Evolutionary conservation across 2,888 invertebrate genomes (phyloP).

Genomic region (Drosophila mercatorum): DNA sequence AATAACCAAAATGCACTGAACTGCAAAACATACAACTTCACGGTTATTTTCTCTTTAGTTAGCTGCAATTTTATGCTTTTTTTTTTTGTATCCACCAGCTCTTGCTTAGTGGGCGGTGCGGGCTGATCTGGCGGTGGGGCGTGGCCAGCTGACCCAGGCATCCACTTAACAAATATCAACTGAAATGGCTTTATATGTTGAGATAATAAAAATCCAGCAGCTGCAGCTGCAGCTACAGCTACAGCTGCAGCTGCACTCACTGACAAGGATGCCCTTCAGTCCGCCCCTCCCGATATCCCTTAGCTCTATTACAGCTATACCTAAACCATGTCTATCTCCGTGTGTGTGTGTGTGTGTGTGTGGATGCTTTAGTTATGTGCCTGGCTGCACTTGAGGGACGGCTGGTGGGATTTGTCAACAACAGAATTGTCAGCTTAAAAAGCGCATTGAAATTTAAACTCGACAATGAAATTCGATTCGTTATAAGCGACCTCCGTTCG

Average conservation of each 20-base stretch:
- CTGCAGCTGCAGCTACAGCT: constrained; percentile 1
- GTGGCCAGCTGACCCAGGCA: constrained; percentile 54
- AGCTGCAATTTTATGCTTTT: constrained; percentile 42
- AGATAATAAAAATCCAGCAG: constrained; percentile 69
- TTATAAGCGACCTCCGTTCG: neutral
- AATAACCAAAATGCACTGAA: constrained; percentile 74
- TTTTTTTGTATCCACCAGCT: constrained; percentile 8
- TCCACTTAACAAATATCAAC: constrained; percentile 68
- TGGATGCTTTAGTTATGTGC: constrained; percentile 30
- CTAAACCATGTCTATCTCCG: constrained; percentile 13
- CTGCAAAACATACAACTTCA: constrained; percentile 77
- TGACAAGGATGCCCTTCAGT: constrained; percentile 17
- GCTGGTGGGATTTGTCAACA: constrained; percentile 27
- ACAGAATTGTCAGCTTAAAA: constrained; percentile 36
- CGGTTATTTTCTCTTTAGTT: constrained; percentile 75
- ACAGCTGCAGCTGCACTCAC: neutral
- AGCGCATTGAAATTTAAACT: constrained; percentile 36
- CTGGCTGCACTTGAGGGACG: constrained; percentile 33
- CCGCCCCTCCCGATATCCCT: neutral
- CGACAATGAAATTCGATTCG: constrained; percentile 29
- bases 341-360: constrained; percentile 12
- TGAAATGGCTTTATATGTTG: constrained; percentile 72
- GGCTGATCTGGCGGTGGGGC: constrained; percentile 8
- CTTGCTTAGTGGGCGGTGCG: constrained; percentile 5
- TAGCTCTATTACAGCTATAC: neutral